A percentile compares a stretch with the other conserved stretches of the same genome.
These are phyloP conservation scores for Indicator maculatus DNA, from an alignment of 2,113 vertebrate species.

Conservation along the genomic window DNA sequence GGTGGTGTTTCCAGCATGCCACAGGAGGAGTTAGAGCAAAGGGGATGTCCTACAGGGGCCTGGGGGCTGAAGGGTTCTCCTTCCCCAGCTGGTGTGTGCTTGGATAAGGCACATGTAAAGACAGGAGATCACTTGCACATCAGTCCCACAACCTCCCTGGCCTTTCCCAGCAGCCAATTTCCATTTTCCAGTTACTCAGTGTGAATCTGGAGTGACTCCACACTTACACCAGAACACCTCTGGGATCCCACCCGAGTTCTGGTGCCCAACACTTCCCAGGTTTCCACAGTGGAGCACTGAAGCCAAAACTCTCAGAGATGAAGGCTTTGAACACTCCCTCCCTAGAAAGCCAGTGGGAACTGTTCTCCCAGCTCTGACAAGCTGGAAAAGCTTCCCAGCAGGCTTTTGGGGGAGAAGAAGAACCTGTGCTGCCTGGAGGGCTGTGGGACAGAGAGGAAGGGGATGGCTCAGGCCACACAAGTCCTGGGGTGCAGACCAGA, in stretches of 20 bases:
- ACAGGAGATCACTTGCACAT: slow-evolving; percentile 48
- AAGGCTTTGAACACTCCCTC: background rate
- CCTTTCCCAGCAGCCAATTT: background rate
- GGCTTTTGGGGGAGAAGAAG: background rate
- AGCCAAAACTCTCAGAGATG: background rate
- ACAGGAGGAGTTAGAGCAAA: background rate
- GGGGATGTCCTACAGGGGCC: background rate
- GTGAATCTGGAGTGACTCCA: background rate
- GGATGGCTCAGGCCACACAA: slow-evolving; percentile 21
- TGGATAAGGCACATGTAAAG: slow-evolving; percentile 65
- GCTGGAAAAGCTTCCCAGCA: background rate
- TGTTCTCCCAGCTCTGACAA: background rate
- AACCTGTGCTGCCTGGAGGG: background rate
- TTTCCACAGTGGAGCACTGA: background rate
- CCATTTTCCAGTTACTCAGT: slow-evolving; percentile 1
- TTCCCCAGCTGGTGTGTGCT: background rate
- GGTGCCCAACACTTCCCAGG: background rate
- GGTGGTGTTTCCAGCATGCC: background rate
- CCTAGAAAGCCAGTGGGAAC: background rate
- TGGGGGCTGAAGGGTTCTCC: background rate
- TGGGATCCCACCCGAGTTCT: background rate
- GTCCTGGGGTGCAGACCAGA: background rate
- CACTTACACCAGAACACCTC: background rate
- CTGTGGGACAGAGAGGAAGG: background rate
- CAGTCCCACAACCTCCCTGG: background rate